These are phyloP conservation scores for Sporophila hypoxantha DNA, from an alignment of 2,113 vertebrate genomes.

Conservation along the genomic window DNA sequence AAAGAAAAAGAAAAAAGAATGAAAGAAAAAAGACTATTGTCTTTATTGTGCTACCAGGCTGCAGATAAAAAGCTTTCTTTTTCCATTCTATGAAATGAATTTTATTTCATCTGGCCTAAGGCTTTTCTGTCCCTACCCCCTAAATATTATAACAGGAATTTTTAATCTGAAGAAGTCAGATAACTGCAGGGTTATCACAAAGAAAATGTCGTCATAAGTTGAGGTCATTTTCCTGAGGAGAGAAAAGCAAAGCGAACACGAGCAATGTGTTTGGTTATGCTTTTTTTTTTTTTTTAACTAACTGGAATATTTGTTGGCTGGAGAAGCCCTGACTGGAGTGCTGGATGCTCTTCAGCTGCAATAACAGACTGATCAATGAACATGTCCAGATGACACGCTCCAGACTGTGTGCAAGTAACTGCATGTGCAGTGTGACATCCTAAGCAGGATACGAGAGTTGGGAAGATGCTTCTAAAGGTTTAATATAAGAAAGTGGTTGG, in stretches of 20 bases:
- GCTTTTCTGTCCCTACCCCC: neutral
- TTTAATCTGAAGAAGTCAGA: neutral
- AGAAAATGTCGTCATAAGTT: neutral
- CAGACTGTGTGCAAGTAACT: neutral
- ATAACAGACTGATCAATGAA: neutral
- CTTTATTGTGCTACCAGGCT: neutral
- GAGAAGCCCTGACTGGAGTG: neutral
- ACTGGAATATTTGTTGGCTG: neutral
- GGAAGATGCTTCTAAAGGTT: neutral
- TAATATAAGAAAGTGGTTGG: neutral
- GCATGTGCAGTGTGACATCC: neutral
- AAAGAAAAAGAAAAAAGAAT: neutral
- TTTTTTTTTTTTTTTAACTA: neutral
- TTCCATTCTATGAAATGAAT: neutral
- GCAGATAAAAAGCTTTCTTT: neutral
- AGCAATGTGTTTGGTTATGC: neutral
- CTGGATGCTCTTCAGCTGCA: neutral
- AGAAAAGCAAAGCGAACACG: fast-evolving
- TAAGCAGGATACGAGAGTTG: neutral
- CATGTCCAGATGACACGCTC: neutral
- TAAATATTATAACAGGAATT: neutral
- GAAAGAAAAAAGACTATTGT: neutral
- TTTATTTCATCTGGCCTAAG: neutral
- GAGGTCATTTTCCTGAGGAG: neutral
- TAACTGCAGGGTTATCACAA: neutral